Conservation (phyloP, 2,797 vertebrate genomes). For the Agapornis canus region DNA sequence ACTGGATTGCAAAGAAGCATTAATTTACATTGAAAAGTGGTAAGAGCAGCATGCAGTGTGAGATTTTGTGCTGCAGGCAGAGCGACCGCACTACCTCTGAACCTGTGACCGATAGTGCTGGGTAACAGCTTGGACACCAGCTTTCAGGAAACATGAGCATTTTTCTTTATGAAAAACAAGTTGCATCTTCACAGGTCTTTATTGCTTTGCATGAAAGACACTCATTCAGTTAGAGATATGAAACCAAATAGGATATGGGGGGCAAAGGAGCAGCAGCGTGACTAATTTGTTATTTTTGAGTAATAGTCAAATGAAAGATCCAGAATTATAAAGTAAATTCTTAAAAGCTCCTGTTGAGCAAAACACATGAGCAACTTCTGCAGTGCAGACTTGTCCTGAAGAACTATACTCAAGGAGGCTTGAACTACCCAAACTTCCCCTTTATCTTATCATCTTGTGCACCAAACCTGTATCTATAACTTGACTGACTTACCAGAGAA, state of each 20-base stretch:
- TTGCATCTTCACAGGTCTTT: not conserved
- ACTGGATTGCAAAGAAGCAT: not conserved
- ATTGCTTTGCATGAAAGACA: not conserved
- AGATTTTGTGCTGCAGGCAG: not conserved
- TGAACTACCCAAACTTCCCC: not conserved
- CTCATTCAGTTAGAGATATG: not conserved
- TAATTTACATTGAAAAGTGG: not conserved
- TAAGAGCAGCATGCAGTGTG: not conserved
- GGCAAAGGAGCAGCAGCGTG: not conserved
- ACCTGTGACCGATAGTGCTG: not conserved
- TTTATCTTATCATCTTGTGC: not conserved
- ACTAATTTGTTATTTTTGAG: not conserved
- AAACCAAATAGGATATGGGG: not conserved
- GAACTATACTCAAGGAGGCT: not conserved
- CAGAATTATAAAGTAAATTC: not conserved
- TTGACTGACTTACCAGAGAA: not conserved
- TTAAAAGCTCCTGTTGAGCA: not conserved
- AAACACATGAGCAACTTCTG: accelerated
- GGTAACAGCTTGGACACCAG: no score
- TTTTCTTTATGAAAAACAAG: not conserved
- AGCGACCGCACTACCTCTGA: not conserved
- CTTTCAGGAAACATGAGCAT: not conserved
- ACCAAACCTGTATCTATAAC: not conserved
- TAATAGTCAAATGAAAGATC: not conserved
- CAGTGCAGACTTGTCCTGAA: not conserved